Evolutionary conservation across 2,797 vertebrate species (phyloP).

Genomic region (Sternotherus odoratus): DNA sequence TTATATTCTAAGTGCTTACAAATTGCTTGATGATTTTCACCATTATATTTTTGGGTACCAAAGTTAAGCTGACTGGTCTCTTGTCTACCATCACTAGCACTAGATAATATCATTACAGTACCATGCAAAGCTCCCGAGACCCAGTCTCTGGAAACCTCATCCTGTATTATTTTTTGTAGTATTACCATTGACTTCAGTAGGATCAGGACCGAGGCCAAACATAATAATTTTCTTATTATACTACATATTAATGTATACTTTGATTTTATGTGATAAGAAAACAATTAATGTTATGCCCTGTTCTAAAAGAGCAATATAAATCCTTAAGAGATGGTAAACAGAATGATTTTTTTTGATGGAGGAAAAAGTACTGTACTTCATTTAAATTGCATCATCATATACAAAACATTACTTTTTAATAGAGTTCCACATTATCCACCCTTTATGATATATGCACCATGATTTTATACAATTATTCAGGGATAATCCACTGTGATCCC

Average conservation of each 20-base stretch:
- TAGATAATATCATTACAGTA: neutral
- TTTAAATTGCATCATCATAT: neutral
- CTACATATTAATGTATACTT: neutral
- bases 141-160: neutral
- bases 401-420: slow-evolving; percentile 10
- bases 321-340: rapidly evolving
- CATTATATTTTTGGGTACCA: no score
- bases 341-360: neutral
- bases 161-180: neutral
- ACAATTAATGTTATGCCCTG: neutral
- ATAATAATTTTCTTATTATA: neutral
- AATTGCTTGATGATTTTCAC: no score
- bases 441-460: neutral
- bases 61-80: no score
- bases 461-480: neutral
- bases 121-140: neutral
- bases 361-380: neutral
- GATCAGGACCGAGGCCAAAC: neutral
- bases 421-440: neutral
- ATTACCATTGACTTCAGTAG: neutral
- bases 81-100: neutral
- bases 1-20: no score
- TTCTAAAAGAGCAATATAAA: neutral
- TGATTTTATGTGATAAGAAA: neutral
- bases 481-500: neutral